Percentiles rank a stretch among this genome's conserved stretches.
These are phyloP conservation scores for Oncorhynchus kisutch DNA, from an alignment of 2,113 vertebrate genomes.

Conservation along the genomic window DNA sequence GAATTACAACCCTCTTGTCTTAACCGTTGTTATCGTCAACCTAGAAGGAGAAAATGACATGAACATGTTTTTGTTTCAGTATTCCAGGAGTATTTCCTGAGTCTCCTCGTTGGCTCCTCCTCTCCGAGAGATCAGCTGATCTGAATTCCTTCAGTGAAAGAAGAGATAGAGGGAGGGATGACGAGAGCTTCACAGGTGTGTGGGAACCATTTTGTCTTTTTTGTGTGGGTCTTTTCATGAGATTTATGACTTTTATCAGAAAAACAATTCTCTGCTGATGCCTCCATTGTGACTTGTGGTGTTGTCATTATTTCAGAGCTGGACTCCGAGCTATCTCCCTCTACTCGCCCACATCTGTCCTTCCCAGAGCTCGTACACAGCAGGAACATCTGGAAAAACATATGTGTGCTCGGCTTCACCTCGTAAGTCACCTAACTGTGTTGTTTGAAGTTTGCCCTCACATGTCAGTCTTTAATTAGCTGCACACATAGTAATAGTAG, in stretches of 20 bases:
- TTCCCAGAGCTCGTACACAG: conserved; percentile 79
- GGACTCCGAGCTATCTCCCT: conserved; percentile 71
- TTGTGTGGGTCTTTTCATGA: conserved; percentile 16
- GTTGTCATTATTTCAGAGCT: conserved; percentile 69
- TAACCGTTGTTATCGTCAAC: too few relatives aligned
- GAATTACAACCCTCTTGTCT: too few relatives aligned
- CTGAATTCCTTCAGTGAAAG: conserved; percentile 79
- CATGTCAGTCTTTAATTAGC: too few relatives aligned
- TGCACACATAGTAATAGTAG: too few relatives aligned
- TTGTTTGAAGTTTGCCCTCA: conserved; percentile 7
- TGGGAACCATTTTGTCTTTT: too few relatives aligned
- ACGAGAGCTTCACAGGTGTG: conserved; percentile 77
- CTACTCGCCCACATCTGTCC: conserved; percentile 72
- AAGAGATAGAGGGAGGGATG: conserved; percentile 76
- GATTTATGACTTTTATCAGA: not conserved
- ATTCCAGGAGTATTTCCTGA: conserved; percentile 85
- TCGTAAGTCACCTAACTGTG: conserved; percentile 75
- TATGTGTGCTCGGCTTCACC: conserved; percentile 87
- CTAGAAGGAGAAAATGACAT: not conserved
- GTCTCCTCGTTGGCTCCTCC: conserved; percentile 85
- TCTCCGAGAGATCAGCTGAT: conserved; percentile 78
- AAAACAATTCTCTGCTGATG: not conserved
- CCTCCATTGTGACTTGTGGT: not conserved
- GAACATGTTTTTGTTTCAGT: conserved; percentile 52
- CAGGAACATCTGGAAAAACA: conserved; percentile 90